Evolutionary conservation across 2,888 invertebrate species (phyloP), one percentile per base, ranked within the genome.

Genomic region (Isotomurus palustris): DNA sequence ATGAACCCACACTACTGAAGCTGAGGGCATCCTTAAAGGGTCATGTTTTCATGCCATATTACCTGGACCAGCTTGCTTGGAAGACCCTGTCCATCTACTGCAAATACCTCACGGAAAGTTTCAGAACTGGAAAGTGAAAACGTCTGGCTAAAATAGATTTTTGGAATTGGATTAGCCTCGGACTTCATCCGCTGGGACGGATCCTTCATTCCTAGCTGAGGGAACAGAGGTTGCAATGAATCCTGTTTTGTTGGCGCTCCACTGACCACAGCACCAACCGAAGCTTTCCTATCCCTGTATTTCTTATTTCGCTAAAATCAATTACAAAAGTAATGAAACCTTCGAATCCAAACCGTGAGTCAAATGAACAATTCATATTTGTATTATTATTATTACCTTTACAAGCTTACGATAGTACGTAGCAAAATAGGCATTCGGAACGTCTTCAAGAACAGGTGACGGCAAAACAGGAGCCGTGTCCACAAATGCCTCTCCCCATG

Each of bases 401-500:
- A 75, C 68, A 21, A 74, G 84, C 77, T 86, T 90, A 72, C 85
- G 85, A 67, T 93, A 79, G 75, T 96, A 97, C 28, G 82, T 79
- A 70, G 91, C 88, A 77, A 97, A 95, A 76, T 93, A 89, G 43
- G 83, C 82, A 74, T 84, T 81, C 17, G 83, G 84, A 58, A 96
- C 85, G 72, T 90, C 87, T 38, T 91, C 91, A 69, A 95, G 78
- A 10, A 52, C 3, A 1, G 86, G 84, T 71, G 89, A 88, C 67
- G 86, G 83, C 36, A 84, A 82, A 71, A 94, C 83, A 44, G 84
- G 82, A 25, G 82, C 79, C 38, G 72, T 85, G 64, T 94, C 94
- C 21, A 92, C 83, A 77, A 99, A 99, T 58, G 84, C 81, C 72
- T 95, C 95, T 43, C 99, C 97, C 97, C 97, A 99, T 62, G 93